These are phyloP conservation scores for Stenurella melanura DNA, from an alignment of 2,888 invertebrate genomes.

Conservation along the genomic window DNA sequence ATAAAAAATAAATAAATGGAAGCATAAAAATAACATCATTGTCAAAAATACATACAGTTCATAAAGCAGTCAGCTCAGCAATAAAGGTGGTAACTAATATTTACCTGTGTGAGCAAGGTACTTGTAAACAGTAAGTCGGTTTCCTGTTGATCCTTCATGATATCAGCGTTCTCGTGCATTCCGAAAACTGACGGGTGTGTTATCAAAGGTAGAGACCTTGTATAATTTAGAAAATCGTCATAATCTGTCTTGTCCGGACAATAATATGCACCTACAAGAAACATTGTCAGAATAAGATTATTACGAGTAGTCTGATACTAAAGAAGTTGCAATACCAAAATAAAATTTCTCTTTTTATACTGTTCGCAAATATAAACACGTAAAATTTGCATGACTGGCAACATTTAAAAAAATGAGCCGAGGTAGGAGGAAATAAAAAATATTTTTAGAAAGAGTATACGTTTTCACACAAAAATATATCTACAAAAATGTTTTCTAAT, in stretches of 20 bases:
- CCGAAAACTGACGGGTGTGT: constrained; percentile 92
- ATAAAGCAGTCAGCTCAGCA: not conserved
- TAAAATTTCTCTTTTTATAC: too few relatives aligned
- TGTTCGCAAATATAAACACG: too few relatives aligned
- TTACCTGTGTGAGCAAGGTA: constrained; percentile 86
- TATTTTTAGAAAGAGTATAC: too few relatives aligned
- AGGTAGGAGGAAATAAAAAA: too few relatives aligned
- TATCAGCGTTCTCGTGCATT: constrained; percentile 94
- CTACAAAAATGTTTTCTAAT: too few relatives aligned
- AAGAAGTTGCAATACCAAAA: too few relatives aligned
- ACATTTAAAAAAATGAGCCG: too few relatives aligned
- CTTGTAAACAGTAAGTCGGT: constrained; percentile 85
- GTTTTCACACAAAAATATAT: too few relatives aligned
- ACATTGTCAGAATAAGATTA: too few relatives aligned
- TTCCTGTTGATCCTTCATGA: constrained; percentile 93
- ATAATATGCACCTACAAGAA: constrained; percentile 78
- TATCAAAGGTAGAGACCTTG: constrained; percentile 82
- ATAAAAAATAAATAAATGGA: constrained; percentile 14
- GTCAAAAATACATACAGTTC: not conserved
- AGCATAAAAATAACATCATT: not conserved
- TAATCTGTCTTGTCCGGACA: constrained; percentile 85
- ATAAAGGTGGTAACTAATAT: constrained; percentile 11
- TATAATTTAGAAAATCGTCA: constrained; percentile 81
- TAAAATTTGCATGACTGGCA: too few relatives aligned
- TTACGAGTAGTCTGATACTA: too few relatives aligned